Percentiles rank a stretch among this genome's conserved stretches.
Conservation (phyloP, 2,888 invertebrate species). For the Dendrolimus houi region DNA sequence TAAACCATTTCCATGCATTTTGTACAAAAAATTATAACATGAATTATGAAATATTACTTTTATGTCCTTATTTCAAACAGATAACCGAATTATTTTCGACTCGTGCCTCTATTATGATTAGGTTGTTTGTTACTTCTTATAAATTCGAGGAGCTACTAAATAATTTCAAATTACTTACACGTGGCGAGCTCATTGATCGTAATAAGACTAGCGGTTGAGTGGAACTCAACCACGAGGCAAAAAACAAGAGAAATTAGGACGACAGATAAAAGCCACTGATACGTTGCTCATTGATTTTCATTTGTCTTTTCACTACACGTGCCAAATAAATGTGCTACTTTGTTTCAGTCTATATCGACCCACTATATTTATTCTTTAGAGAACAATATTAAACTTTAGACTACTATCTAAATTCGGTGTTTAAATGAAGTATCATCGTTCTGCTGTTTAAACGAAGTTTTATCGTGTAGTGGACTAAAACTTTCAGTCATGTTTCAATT, state of each 20-base stretch:
- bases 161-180: not conserved
- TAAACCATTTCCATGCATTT: too few species aligned
- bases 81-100: not conserved
- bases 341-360: not conserved
- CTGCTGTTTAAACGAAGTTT: too few species aligned
- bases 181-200: not conserved
- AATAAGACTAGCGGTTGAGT: not conserved
- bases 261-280: not conserved
- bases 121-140: not conserved
- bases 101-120: not conserved
- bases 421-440: too few species aligned
- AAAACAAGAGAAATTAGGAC: not conserved
- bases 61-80: too few species aligned
- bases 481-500: not conserved
- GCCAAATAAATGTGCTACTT: not conserved
- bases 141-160: not conserved
- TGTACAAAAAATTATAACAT: too few species aligned
- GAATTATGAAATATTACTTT: too few species aligned
- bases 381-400: too few species aligned
- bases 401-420: too few species aligned
- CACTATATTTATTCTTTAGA: too few species aligned
- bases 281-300: too few species aligned
- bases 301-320: not conserved
- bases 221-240: not conserved
- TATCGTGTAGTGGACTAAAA: too few species aligned